Conservation (phyloP, 2,888 invertebrate genomes). For the Eumerus sabulonum region DNA sequence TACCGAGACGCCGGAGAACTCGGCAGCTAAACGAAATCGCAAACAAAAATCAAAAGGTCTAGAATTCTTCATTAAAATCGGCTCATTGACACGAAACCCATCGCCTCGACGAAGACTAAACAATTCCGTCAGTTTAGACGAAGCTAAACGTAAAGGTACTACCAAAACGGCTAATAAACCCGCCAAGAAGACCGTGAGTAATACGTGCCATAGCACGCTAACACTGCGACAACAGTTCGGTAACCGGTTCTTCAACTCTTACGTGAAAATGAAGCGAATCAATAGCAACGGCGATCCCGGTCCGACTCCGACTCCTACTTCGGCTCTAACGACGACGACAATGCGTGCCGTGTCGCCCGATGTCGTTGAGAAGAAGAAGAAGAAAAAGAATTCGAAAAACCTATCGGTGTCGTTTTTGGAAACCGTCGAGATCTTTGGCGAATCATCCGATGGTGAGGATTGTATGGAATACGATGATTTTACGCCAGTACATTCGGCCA, state of each 20-base stretch:
- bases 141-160: conserved; percentile 5
- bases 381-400: conserved; percentile 48
- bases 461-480: conserved; percentile 39
- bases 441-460: conserved; percentile 62
- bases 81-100: conserved; percentile 14
- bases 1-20: background rate
- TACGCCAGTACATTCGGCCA: background rate
- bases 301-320: too few relatives aligned
- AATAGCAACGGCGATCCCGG: too few relatives aligned
- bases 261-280: conserved; percentile 59
- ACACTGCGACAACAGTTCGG: conserved; percentile 57
- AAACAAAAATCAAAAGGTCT: conserved; percentile 18
- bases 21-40: conserved; percentile 28
- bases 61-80: conserved; percentile 52
- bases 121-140: background rate
- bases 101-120: conserved; percentile 31
- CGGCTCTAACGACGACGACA: too few relatives aligned
- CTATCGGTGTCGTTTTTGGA: conserved; percentile 69
- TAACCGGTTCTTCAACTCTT: conserved; percentile 62
- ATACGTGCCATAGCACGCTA: background rate
- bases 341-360: background rate
- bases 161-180: background rate
- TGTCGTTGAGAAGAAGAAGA: conserved; percentile 25
- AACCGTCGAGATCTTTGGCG: conserved; percentile 70
- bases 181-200: background rate